Evolutionary conservation across 2,113 vertebrate species (phyloP).

Genomic region (Clarias gariepinus): DNA sequence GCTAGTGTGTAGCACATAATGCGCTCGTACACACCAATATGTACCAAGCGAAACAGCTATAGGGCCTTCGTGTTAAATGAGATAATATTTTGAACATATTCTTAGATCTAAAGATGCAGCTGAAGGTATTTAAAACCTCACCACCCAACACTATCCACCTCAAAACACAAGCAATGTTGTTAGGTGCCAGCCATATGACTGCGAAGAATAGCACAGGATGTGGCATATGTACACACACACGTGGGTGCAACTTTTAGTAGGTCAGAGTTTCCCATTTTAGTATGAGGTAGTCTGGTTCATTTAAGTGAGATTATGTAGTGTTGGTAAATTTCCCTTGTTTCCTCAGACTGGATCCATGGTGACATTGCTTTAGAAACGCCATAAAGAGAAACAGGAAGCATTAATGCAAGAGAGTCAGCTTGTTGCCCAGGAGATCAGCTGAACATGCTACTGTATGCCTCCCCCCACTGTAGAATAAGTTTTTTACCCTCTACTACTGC

Average conservation of each 20-base stretch:
- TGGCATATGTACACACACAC: background rate
- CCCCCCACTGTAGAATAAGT: background rate
- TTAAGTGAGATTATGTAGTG: background rate
- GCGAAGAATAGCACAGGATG: constrained; percentile 27
- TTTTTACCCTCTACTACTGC: background rate
- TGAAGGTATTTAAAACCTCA: background rate
- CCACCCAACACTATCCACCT: background rate
- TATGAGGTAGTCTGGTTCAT: background rate
- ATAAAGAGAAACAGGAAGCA: constrained; percentile 46
- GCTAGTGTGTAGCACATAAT: background rate
- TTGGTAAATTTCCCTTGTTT: constrained; percentile 17
- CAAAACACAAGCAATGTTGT: background rate
- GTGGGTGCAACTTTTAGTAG: background rate
- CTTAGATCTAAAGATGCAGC: background rate
- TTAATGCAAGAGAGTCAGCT: constrained; percentile 16
- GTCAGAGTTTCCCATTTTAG: background rate
- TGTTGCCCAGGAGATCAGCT: constrained; percentile 49
- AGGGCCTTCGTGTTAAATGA: background rate
- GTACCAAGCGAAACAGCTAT: background rate
- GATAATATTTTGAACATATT: background rate
- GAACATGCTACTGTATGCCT: constrained; percentile 42
- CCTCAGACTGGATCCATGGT: constrained; percentile 14
- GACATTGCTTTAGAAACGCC: constrained; percentile 33
- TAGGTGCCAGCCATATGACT: background rate
- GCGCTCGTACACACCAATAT: no score